Evolutionary conservation across 2,797 vertebrate genomes (phyloP).

Genomic region (Ispidina picta): DNA sequence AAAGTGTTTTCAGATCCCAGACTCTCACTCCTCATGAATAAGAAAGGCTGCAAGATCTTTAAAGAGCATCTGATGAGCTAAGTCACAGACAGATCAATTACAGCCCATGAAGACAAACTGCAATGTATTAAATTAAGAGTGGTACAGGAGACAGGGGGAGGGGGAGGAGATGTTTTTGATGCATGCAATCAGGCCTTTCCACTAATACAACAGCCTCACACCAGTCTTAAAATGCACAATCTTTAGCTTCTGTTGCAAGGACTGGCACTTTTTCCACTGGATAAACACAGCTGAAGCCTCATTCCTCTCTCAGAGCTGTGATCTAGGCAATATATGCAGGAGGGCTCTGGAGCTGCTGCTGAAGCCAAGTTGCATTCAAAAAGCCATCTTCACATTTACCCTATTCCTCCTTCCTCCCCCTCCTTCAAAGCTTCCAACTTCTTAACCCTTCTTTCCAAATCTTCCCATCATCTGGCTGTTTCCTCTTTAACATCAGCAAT

Average conservation of each 20-base stretch:
- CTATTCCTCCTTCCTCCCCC: fast-evolving
- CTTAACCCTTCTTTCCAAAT: not conserved
- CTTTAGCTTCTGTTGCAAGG: not conserved
- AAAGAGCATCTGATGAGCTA: constrained; percentile 61
- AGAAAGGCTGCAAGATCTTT: constrained; percentile 43
- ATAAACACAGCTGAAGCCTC: not conserved
- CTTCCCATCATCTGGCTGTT: not conserved
- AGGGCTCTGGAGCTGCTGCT: not conserved
- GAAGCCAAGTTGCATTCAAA: not conserved
- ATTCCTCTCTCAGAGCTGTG: fast-evolving
- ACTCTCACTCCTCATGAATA: constrained; percentile 32
- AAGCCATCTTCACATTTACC: not conserved
- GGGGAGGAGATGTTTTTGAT: not conserved
- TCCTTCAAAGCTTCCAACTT: not conserved
- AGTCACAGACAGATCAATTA: constrained; percentile 59
- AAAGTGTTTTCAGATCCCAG: constrained; percentile 1
- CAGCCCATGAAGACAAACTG: constrained; percentile 41
- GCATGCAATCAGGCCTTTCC: not conserved
- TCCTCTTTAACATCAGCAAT: not conserved
- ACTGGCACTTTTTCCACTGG: not conserved
- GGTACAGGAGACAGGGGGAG: not conserved
- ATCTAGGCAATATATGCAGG: not conserved
- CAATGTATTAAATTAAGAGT: constrained; percentile 8
- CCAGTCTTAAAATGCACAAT: not conserved
- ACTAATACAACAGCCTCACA: not conserved